These are phyloP conservation scores for Pipistrellus pygmaeus DNA, from an alignment of 2,797 vertebrate species.

Conservation along the genomic window DNA sequence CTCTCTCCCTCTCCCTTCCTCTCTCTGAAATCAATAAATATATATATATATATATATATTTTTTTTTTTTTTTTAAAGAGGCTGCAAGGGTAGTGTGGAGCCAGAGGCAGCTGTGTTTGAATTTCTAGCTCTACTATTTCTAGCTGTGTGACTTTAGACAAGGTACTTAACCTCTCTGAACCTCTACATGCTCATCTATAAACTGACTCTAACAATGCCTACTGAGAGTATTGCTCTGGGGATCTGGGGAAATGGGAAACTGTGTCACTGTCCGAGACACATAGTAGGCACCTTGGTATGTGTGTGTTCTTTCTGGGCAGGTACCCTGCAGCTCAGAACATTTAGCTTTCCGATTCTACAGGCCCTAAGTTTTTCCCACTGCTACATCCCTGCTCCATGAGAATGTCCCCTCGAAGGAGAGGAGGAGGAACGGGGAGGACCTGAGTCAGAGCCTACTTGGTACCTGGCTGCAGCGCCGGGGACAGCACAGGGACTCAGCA, in stretches of 20 bases:
- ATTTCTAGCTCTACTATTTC: background rate
- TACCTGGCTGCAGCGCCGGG: background rate
- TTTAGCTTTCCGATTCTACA: background rate
- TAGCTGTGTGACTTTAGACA: background rate
- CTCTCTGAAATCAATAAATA: no score
- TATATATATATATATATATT: no score
- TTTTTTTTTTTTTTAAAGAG: background rate
- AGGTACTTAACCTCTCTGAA: conserved; percentile 2
- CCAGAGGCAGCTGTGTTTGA: background rate
- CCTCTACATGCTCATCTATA: background rate
- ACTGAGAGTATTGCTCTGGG: background rate
- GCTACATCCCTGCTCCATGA: background rate
- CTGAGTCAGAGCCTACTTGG: background rate
- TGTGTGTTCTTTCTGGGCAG: background rate
- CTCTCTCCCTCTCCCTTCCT: no score
- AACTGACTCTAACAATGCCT: background rate
- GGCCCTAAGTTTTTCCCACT: background rate
- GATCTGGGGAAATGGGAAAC: background rate
- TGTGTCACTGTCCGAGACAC: background rate
- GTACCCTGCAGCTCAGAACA: background rate
- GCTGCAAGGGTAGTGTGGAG: background rate
- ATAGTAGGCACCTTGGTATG: no score
- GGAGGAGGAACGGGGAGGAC: background rate
- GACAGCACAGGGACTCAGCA: background rate
- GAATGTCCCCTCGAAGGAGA: background rate